Conservation (phyloP, 2,797 vertebrate genomes). For the Oreochromis grahami region DNA sequence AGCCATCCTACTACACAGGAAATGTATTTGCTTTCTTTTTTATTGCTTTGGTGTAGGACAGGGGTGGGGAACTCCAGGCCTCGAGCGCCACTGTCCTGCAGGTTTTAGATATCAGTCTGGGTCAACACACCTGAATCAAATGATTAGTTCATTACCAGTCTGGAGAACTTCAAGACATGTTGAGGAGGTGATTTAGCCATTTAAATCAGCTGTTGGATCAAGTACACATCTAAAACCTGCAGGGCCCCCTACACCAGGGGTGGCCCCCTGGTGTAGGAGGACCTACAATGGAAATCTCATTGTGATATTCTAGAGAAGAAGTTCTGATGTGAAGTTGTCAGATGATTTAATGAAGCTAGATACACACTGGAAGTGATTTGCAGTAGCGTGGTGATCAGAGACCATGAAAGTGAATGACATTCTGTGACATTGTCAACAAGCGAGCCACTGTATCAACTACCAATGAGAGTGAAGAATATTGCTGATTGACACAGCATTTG, state of each 20-base stretch:
- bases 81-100: background rate
- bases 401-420: background rate
- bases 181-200: background rate
- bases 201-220: background rate
- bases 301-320: background rate
- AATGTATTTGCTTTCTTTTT: background rate
- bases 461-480: background rate
- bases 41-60: background rate
- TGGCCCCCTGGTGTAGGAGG: too few species aligned
- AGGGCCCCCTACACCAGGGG: background rate
- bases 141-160: background rate
- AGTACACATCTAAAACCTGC: background rate
- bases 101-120: background rate
- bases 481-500: background rate
- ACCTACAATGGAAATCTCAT: background rate
- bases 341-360: too few species aligned
- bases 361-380: background rate
- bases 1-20: background rate
- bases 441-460: background rate
- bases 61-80: background rate
- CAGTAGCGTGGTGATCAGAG: too few species aligned
- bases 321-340: too few species aligned
- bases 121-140: background rate
- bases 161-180: background rate
- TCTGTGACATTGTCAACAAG: background rate